Percentiles rank a stretch among this genome's conserved stretches.
Evolutionary conservation across 2,797 vertebrate species (phyloP).

Genomic region (Babyrousa celebensis): DNA sequence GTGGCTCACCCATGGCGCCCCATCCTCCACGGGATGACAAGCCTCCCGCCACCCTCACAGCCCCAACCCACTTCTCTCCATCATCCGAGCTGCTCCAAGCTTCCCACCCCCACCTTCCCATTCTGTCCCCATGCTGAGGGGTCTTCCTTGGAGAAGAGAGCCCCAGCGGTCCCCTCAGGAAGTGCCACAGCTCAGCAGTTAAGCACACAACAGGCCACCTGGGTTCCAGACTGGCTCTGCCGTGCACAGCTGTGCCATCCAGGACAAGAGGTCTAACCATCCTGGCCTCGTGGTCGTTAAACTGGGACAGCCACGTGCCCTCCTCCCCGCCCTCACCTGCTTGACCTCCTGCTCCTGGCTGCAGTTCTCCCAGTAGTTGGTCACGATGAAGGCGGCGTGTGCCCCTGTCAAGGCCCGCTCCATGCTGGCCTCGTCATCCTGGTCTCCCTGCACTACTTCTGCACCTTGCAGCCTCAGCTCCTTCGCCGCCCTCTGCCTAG

Average conservation of each 20-base stretch:
- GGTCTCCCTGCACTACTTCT: slow-evolving; percentile 89
- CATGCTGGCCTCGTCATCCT: slow-evolving; percentile 86
- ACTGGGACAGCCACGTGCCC: not conserved
- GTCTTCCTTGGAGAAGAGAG: not conserved
- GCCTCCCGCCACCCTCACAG: not conserved
- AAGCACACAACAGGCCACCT: not conserved
- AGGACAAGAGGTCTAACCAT: not conserved
- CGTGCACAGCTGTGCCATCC: not conserved
- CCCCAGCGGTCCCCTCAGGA: not conserved
- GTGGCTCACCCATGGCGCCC: not conserved
- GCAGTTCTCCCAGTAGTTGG: slow-evolving; percentile 90
- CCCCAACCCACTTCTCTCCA: not conserved
- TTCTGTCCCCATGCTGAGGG: not conserved
- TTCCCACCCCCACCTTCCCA: not conserved
- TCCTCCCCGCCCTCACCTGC: slow-evolving; percentile 81
- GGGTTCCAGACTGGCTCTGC: not conserved
- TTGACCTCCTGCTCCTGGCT: slow-evolving; percentile 88
- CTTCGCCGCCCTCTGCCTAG: slow-evolving; percentile 79
- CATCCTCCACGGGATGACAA: not conserved
- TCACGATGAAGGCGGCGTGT: slow-evolving; percentile 89
- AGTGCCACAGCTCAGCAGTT: not conserved
- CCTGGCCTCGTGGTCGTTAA: not conserved
- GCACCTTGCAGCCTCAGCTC: slow-evolving; percentile 87
- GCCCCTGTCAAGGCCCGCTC: slow-evolving; percentile 85
- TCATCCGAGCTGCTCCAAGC: not conserved